Conservation (phyloP, 2,797 vertebrate species). For the Botia kubotai region DNA sequence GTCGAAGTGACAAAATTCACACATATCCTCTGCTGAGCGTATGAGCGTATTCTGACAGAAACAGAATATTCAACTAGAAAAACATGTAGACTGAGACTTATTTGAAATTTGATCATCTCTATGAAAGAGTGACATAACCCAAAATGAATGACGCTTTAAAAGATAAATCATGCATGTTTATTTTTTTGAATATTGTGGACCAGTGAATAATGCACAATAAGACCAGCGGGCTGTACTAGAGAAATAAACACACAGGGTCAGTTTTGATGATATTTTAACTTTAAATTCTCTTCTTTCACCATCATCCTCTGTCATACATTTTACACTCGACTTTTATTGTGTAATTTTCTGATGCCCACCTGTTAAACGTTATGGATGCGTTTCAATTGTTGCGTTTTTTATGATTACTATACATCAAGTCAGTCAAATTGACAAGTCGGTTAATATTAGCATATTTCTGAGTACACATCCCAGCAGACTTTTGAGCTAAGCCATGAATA, state of each 20-base stretch:
- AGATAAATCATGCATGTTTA: background rate
- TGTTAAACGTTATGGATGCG: constrained; percentile 16
- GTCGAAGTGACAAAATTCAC: background rate
- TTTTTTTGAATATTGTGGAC: background rate
- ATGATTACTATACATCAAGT: constrained; percentile 41
- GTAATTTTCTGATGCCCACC: constrained; percentile 13
- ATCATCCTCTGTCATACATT: background rate
- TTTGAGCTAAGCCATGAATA: constrained; percentile 29
- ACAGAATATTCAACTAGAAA: background rate
- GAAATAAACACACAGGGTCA: background rate
- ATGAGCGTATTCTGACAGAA: background rate
- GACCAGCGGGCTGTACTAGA: background rate
- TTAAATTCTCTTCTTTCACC: background rate
- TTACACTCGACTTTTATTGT: constrained; percentile 19
- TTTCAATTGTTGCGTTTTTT: constrained; percentile 26
- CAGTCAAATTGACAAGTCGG: constrained; percentile 39
- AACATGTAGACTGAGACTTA: background rate
- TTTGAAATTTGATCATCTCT: background rate
- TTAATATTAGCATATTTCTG: constrained; percentile 45
- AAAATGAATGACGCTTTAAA: background rate
- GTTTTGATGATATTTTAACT: background rate
- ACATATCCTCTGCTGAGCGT: background rate
- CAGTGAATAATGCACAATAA: background rate
- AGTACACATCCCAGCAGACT: constrained; percentile 18
- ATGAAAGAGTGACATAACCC: background rate